Percentiles rank a stretch among this genome's conserved stretches.
Conservation (phyloP, 2,888 invertebrate species). For the Crepidodera aurea region DNA sequence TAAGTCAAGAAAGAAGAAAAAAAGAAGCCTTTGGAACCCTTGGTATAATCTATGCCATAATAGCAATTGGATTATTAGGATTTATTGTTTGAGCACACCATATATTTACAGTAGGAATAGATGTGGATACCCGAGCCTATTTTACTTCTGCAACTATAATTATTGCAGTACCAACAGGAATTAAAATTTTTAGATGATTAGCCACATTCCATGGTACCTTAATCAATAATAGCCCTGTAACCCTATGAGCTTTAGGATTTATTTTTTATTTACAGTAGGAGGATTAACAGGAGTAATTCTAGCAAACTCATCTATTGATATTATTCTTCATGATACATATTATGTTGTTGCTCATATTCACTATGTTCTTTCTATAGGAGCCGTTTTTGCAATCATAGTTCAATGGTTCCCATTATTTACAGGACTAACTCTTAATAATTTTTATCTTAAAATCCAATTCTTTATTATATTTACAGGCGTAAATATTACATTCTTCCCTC, state of each 20-base stretch:
- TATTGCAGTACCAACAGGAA: no score
- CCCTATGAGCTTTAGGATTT: conserved; percentile 74
- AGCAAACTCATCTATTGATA: conserved; percentile 80
- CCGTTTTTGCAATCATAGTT: conserved; percentile 72
- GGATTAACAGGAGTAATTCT: conserved; percentile 74
- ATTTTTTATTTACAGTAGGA: conserved; percentile 78
- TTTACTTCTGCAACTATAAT: no score
- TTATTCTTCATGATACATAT: conserved; percentile 82
- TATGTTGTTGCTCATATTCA: conserved; percentile 60
- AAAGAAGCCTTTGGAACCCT: no score
- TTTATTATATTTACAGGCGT: conserved; percentile 77
- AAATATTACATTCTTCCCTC: conserved; percentile 82
- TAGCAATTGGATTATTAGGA: conserved; percentile 82
- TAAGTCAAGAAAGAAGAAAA: no score
- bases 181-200: conserved; percentile 80
- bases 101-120: no score
- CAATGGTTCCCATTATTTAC: conserved; percentile 69
- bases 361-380: no score
- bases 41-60: conserved; percentile 70
- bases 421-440: no score
- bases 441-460: no score
- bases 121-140: no score
- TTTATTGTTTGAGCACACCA: no score
- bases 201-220: conserved; percentile 75
- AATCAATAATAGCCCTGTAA: no score